Evolutionary conservation across 1,140 invertebrate species (phyloP), one percentile per base, ranked within the genome.

Genomic region (Diorhabda carinulata): DNA sequence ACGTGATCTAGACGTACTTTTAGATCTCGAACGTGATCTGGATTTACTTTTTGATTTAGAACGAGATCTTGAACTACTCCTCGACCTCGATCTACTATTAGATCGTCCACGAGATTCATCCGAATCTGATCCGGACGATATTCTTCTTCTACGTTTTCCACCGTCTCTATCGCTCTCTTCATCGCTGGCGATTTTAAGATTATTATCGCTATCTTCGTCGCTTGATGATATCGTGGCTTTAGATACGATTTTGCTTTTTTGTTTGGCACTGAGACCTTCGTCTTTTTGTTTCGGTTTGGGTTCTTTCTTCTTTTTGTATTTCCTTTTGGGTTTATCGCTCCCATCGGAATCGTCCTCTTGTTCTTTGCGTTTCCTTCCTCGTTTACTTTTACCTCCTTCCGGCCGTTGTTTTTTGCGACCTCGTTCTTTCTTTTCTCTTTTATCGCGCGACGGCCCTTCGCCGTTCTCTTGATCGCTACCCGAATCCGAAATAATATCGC

Each of bases 221-320:
- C 92, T 95, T 0, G 95, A 96, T 0, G 96, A 98, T 68, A 98
- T 97, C 0, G 94, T 96, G 70, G 93, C 96, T 82, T 98, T 98
- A 0, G 96, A 98, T 0, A 97, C 90, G 76, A 98, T 91, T 79
- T 93, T 91, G 25, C 90, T 86, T 61, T 94, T 91, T 78, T 95
- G 93, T 82, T 95, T 96, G 3, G 89, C 86, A 58, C 89, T 87
- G 41, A 93, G 84, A 9, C 91, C 91, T 72, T 92, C 91, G 52
- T 84, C 80, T 25, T 82, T 77, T 71, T 82, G 81, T 78, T 83
- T 74, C 8, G 25, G 7, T 64, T 69, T 70, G 2, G 61, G 61
- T 66, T 75, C 70, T 58, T 71, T 76, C 57, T 83, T 83, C 78
- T 87, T 88, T 60, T 69, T 70, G 3, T 69, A 57, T 89, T 88